Base-by-base conservation (phyloP, 1,140 invertebrate genomes). In the Tetraneura akinire region DNA sequence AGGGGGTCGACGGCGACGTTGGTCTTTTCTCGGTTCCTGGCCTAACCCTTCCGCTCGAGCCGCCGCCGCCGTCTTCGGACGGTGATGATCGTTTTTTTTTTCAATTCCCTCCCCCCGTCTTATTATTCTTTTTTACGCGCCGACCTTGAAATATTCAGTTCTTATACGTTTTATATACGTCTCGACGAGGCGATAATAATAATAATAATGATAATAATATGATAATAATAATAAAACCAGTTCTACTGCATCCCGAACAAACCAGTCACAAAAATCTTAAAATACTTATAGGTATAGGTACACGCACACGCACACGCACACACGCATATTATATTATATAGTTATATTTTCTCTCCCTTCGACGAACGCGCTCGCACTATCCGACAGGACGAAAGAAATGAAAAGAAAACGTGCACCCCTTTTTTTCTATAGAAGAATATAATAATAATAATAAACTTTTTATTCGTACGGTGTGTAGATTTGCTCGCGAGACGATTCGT, bases 111-210 rank as follows among this genome's bases (percentile, higher is more conserved):
- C n/a, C n/a, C n/a, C n/a, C n/a, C n/a, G n/a, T n/a, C n/a, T n/a
- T n/a, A n/a, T n/a, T 42, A 29, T 70, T 70, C 51, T 71, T 66
- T 71, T 71, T 71, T 51, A 71, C 29, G 71, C 71, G n/a, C 60
- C 18, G 74, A 37, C 74, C 74, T 78, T 78, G 74, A 37, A 78
- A 78, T 78, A 76, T 76, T 76, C 73, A 53, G 74, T 76, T 60
- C 55, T 78, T 14, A n/a, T n/a, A n/a, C n/a, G n/a, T n/a, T n/a
- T n/a, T n/a, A n/a, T n/a, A 18, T 18, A 18, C 8, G 70, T 26
- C 70, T 74, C 49, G 14, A 49, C 51, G 37, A n/a, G 53, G n/a
- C n/a, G n/a, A 74, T 57, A 57, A 42, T 57, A 37, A 55, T 74
- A 74, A 53, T 73, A 73, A 73, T 64, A 55, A 21, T 21, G 10